These are phyloP conservation scores for Eristalinus aeneus DNA, from an alignment of 2,888 invertebrate genomes.

Conservation along the genomic window DNA sequence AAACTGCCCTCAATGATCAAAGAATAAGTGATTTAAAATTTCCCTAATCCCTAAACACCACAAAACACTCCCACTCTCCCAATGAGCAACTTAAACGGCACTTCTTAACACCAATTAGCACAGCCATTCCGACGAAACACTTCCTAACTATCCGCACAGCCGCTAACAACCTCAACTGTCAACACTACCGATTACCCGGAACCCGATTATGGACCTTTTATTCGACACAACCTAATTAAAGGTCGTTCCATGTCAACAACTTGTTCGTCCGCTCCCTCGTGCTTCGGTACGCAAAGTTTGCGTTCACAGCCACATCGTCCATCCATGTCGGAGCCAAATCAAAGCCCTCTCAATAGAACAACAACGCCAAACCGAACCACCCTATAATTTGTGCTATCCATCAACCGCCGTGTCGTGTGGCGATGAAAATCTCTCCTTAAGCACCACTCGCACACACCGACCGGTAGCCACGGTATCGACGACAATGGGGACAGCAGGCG, in stretches of 20 bases:
- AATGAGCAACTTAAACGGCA: neutral
- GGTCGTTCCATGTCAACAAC: conserved; percentile 62
- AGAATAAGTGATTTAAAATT: neutral
- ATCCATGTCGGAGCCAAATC: conserved; percentile 35
- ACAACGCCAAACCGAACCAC: conserved; percentile 30
- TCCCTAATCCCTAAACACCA: neutral
- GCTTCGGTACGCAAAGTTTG: neutral
- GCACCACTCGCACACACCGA: neutral
- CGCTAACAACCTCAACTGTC: conserved; percentile 41
- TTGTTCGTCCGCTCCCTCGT: conserved; percentile 40
- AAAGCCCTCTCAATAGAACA: conserved; percentile 39
- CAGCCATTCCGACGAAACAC: conserved; percentile 7
- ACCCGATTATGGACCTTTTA: conserved; percentile 53
- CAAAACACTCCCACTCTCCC: neutral
- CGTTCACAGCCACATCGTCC: neutral
- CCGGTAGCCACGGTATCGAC: neutral
- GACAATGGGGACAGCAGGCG: neutral
- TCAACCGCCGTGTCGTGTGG: conserved; percentile 29
- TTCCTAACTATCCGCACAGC: neutral
- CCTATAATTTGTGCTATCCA: conserved; percentile 51
- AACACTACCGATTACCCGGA: conserved; percentile 39
- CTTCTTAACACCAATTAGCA: conserved; percentile 5
- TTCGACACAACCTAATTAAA: conserved; percentile 64
- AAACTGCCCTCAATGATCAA: neutral
- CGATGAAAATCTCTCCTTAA: neutral